phyloP scores from a whole-genome alignment of 2,797 vertebrate species.

The Mormyrops attenuatus region DNA sequence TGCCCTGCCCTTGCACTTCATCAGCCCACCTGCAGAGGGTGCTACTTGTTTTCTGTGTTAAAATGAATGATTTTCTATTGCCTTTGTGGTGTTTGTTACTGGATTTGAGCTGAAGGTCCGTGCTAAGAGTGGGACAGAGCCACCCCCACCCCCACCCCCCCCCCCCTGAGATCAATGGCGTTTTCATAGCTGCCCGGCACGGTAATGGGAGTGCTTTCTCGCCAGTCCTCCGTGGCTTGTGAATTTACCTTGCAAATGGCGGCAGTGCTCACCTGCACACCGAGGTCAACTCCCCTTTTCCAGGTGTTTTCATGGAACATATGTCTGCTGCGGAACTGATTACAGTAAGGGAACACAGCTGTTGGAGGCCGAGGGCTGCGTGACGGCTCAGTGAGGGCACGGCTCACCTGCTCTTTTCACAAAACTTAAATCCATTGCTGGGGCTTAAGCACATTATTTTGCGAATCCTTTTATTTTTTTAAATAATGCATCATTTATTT shows the following conservation, averaged over 20 bases:
- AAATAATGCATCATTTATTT: background rate
- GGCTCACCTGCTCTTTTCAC: background rate
- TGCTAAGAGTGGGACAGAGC: background rate
- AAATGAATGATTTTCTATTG: slow-evolving; percentile 22
- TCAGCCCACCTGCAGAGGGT: background rate
- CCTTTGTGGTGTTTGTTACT: background rate
- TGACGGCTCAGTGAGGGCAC: background rate
- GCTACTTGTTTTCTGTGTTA: slow-evolving; percentile 29
- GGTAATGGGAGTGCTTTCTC: background rate
- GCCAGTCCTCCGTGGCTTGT: slow-evolving; percentile 36
- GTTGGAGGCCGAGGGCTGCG: background rate
- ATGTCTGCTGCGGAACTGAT: background rate
- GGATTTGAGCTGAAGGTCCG: background rate
- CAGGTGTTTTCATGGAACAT: background rate
- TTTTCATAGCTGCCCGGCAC: background rate
- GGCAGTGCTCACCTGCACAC: background rate
- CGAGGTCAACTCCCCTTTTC: background rate
- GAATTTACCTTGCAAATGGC: slow-evolving; percentile 59
- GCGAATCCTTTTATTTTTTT: background rate
- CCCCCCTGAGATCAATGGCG: too few species aligned
- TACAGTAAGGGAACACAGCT: background rate
- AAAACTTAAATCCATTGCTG: background rate
- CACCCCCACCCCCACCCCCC: background rate
- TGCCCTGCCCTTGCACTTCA: background rate
- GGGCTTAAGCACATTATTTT: background rate